Conservation (phyloP, 1,140 invertebrate species). For the Trichomalopsis sarcophagae region DNA sequence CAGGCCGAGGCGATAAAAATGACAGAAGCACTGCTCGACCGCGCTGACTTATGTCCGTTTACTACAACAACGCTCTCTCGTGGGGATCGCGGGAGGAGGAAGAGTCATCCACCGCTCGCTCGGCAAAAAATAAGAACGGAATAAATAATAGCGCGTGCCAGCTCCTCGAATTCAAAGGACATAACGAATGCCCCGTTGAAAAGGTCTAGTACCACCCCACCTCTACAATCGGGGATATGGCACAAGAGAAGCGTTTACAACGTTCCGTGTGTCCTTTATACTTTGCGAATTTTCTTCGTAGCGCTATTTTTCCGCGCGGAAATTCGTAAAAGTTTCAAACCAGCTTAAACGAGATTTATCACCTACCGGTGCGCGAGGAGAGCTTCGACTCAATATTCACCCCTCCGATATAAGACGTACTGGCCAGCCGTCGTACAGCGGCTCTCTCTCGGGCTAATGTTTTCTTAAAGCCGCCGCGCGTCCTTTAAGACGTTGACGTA, state of each 20-base stretch:
- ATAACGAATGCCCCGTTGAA: slow-evolving; percentile 58
- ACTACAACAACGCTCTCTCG: slow-evolving; percentile 66
- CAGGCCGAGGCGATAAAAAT: slow-evolving; percentile 74
- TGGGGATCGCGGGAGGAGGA: background rate
- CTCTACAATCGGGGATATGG: background rate
- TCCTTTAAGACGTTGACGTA: slow-evolving; percentile 59
- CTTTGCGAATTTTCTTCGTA: too few relatives aligned
- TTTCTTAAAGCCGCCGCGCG: slow-evolving; percentile 53
- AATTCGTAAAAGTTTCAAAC: too few relatives aligned
- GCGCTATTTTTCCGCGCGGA: too few relatives aligned
- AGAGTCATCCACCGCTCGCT: slow-evolving; percentile 50
- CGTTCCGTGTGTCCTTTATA: background rate
- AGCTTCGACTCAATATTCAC: background rate
- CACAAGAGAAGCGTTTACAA: slow-evolving; percentile 22
- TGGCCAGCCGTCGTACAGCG: too few relatives aligned
- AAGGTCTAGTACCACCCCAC: background rate
- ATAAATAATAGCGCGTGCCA: slow-evolving; percentile 71
- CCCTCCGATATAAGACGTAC: background rate
- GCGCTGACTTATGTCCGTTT: slow-evolving; percentile 74
- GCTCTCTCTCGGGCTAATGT: slow-evolving; percentile 41
- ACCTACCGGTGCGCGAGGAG: too few relatives aligned
- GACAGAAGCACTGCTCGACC: slow-evolving; percentile 72
- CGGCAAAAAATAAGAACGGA: slow-evolving; percentile 74
- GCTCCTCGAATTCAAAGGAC: slow-evolving; percentile 73
- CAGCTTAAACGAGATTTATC: too few relatives aligned